phyloP scores from a whole-genome alignment of 2,888 invertebrate species.

The Dysmachus trigonus region DNA sequence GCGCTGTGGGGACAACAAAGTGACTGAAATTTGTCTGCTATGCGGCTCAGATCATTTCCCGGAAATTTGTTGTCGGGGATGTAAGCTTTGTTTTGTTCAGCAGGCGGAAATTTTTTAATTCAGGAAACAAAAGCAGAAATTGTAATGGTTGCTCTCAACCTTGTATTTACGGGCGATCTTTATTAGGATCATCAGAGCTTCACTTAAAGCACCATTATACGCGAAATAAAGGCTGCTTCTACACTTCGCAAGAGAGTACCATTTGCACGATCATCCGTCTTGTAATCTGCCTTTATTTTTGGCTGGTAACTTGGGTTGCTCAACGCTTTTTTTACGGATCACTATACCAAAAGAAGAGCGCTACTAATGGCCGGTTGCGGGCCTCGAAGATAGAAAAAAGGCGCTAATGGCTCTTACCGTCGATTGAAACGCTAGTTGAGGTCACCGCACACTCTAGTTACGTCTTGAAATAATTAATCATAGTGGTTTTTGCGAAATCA shows the following conservation, averaged over 20 bases:
- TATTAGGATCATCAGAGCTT: neutral
- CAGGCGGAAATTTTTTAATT: neutral
- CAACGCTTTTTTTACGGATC: neutral
- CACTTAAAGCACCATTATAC: neutral
- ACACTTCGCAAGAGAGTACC: neutral
- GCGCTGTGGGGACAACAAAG: neutral
- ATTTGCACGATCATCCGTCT: neutral
- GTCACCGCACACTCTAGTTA: constrained; percentile 3
- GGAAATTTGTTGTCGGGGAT: neutral
- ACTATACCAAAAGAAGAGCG: neutral
- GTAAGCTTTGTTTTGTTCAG: neutral
- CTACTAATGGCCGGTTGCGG: neutral
- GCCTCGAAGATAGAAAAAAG: neutral
- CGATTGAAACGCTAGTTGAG: constrained; percentile 21
- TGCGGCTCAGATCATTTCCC: neutral
- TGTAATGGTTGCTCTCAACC: neutral
- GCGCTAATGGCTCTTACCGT: constrained; percentile 10
- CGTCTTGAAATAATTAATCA: constrained; percentile 37
- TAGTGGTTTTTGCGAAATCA: constrained; percentile 31
- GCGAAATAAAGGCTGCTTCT: neutral
- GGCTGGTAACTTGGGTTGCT: neutral
- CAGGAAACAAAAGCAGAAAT: neutral
- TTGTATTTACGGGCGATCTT: neutral
- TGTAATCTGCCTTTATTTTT: neutral
- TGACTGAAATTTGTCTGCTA: neutral